Base-by-base conservation (phyloP, 2,888 invertebrate species). In the Therioaphis trifolii region DNA sequence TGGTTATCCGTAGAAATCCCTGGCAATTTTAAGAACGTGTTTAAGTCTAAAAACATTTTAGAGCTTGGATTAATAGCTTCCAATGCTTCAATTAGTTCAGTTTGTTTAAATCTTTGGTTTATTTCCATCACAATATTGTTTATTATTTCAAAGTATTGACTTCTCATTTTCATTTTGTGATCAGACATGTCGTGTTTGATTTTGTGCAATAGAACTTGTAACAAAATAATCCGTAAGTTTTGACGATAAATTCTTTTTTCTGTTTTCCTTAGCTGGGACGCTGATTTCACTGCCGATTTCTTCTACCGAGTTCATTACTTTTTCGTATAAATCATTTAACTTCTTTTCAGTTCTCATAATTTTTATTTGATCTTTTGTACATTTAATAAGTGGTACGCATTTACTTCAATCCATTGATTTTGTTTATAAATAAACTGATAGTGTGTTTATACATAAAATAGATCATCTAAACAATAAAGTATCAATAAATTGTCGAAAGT, bases 21-120 rank as follows among this genome's bases (percentile, higher is more conserved):
- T 52, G 72, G 29, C 29, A 72, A 27, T 52, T 52, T 52, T 35
- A 72, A 2, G n/a, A 72, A n/a, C n/a, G 52, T 72, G n/a, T 72
- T 12, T 12, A 72, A 72, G 52, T 52, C 72, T 69, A 72, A 72
- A 72, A 52, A 72, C 72, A 52, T 72, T 72, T 72, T 29, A 29
- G 52, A 72, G 3, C 15, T 72, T 52, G n/a, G 72, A 52, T 72
- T 72, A 69, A 43, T 1, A 24, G 43, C 69, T 61, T 24, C 24
- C 21, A 61, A 9, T 7, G 46, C 43, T 46, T 69, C 15, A 69
- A 69, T 69, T 9, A 69, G 43, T 69, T 69, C 69, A 46, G 46
- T 43, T 43, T 35, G 66, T 9, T 46, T 69, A 12, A 61, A 61
- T 24, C 27, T 61, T 61, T 9, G 61, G 24, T 61, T 61, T 24